Conservation (phyloP, 2,888 invertebrate species). For the Drosophila mayaguana region DNA sequence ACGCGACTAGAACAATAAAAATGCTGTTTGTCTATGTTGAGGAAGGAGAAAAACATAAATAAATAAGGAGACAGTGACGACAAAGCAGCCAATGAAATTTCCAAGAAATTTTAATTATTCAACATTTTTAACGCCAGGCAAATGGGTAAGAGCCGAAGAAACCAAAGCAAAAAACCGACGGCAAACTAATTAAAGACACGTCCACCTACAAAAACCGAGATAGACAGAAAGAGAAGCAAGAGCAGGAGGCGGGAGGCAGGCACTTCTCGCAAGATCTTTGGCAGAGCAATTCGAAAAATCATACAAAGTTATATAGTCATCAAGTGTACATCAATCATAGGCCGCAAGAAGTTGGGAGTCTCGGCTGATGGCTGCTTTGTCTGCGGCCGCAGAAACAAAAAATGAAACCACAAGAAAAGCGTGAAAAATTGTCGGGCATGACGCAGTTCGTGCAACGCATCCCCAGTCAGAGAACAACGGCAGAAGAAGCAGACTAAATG, state of each 20-base stretch:
- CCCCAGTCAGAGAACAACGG: constrained; percentile 19
- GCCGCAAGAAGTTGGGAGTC: constrained; percentile 52
- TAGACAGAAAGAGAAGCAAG: constrained; percentile 6
- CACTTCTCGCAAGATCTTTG: constrained; percentile 17
- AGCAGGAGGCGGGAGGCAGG: neutral
- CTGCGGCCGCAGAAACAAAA: constrained; percentile 29
- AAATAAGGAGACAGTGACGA: constrained; percentile 42
- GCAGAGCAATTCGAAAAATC: constrained; percentile 59
- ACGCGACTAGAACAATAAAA: constrained; percentile 66
- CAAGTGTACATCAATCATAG: constrained; percentile 82
- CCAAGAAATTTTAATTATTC: constrained; percentile 79
- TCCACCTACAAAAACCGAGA: constrained; percentile 72
- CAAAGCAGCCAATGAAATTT: constrained; percentile 69
- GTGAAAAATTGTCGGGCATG: constrained; percentile 80
- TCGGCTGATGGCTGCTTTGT: constrained; percentile 48
- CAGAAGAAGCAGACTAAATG: constrained; percentile 43
- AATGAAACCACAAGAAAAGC: constrained; percentile 67
- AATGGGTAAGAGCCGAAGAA: constrained; percentile 52
- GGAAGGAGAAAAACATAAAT: constrained; percentile 5
- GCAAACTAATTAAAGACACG: constrained; percentile 76
- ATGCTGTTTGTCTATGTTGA: constrained; percentile 32
- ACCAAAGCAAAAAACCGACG: constrained; percentile 42
- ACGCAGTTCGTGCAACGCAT: constrained; percentile 63
- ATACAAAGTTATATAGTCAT: constrained; percentile 83
- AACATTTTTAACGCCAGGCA: constrained; percentile 77